Conservation (phyloP, 1,140 invertebrate genomes). For the Brachionus paranguensis region DNA sequence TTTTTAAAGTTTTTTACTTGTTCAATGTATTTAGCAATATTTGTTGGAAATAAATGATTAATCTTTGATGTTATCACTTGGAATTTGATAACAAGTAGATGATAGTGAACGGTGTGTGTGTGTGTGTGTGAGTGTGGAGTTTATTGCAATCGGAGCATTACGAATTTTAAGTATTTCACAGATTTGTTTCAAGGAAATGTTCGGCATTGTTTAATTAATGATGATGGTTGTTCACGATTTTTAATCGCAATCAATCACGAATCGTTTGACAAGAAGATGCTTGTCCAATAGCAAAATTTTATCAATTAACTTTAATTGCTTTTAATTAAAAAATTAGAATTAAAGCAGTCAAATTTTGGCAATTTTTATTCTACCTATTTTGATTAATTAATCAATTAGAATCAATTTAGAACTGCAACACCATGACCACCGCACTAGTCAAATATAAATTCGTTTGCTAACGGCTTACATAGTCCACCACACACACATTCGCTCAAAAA, state of each 20-base stretch:
- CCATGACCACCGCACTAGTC: background rate
- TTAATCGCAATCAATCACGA: conserved; percentile 12
- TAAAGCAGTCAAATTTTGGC: conserved; percentile 20
- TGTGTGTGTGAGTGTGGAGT: background rate
- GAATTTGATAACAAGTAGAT: no score
- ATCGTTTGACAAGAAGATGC: background rate
- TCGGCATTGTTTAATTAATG: background rate
- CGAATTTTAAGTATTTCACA: conserved; percentile 12
- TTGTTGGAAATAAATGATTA: no score
- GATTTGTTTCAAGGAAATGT: background rate
- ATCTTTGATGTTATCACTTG: no score
- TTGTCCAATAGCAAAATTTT: background rate
- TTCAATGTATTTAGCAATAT: no score
- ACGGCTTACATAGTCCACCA: background rate
- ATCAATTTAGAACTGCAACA: background rate
- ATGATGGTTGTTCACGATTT: background rate
- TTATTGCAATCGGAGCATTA: background rate
- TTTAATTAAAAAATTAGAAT: conserved; percentile 25
- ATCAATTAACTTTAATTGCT: conserved; percentile 19
- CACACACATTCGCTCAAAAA: background rate
- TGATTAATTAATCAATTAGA: conserved; percentile 35
- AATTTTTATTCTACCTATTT: conserved; percentile 9
- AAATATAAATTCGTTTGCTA: background rate
- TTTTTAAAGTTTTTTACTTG: no score
- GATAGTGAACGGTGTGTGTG: no score